Evolutionary conservation across 2,888 invertebrate genomes (phyloP).

Genomic region (Cinara cedri): DNA sequence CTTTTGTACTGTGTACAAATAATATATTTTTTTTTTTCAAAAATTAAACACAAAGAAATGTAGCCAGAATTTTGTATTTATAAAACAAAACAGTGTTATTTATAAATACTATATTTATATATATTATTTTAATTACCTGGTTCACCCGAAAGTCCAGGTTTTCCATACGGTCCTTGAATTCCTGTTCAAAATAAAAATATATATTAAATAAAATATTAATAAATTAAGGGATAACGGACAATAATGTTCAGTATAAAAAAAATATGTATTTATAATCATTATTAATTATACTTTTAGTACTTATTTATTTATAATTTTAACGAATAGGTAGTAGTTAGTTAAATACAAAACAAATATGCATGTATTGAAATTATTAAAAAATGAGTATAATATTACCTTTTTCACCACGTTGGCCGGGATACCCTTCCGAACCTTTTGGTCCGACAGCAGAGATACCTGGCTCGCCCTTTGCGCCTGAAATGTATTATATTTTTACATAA

Average conservation of each 20-base stretch:
- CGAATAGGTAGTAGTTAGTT: neutral
- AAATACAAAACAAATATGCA: neutral
- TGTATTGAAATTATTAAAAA: neutral
- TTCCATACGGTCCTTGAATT: conserved; percentile 76
- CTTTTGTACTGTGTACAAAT: too few relatives aligned
- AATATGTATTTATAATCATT: too few relatives aligned
- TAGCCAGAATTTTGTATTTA: too few relatives aligned
- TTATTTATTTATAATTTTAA: neutral
- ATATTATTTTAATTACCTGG: conserved; percentile 65
- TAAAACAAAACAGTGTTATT: neutral
- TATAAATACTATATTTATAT: neutral
- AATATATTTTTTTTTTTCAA: too few relatives aligned
- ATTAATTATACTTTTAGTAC: too few relatives aligned
- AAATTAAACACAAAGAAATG: too few relatives aligned
- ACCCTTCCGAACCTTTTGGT: conserved; percentile 68
- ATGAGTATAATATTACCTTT: conserved; percentile 66
- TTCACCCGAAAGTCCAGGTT: conserved; percentile 73
- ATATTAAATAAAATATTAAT: too few relatives aligned
- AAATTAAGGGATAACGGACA: too few relatives aligned
- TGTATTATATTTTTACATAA: too few relatives aligned
- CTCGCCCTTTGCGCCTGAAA: conserved; percentile 73
- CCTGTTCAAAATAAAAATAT: conserved; percentile 23
- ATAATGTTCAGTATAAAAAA: too few relatives aligned
- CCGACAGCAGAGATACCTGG: conserved; percentile 73
- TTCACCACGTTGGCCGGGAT: conserved; percentile 72